These are phyloP conservation scores for Cettia cetti DNA, from an alignment of 2,113 vertebrate species.

Conservation along the genomic window DNA sequence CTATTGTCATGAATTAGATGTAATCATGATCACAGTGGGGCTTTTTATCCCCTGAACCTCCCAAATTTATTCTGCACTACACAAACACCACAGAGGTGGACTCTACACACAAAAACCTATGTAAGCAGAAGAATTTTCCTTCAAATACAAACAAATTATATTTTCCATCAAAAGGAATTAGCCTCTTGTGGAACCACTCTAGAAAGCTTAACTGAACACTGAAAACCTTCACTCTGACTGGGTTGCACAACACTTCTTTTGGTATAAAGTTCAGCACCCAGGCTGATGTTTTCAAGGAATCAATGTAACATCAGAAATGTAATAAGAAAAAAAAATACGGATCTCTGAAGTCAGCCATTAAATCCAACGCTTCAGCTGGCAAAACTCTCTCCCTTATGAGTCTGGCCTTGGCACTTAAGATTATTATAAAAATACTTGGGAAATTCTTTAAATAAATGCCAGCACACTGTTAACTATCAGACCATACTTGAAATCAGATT, in stretches of 20 bases:
- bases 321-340: not conserved
- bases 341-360: not conserved
- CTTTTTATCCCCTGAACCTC: not conserved
- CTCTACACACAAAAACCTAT: not conserved
- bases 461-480: not conserved
- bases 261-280: not conserved
- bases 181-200: not conserved
- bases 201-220: not conserved
- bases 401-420: not conserved
- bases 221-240: not conserved
- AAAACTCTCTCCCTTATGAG: not conserved
- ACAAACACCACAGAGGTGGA: not conserved
- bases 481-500: not conserved
- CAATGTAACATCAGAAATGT: not conserved
- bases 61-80: not conserved
- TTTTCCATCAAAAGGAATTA: not conserved
- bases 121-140: not conserved
- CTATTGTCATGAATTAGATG: not conserved
- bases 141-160: not conserved
- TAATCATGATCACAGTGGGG: not conserved
- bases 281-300: not conserved
- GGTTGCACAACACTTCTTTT: not conserved
- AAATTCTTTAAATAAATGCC: not conserved
- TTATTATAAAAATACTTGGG: not conserved
- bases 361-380: not conserved